Conservation (phyloP, 2,797 vertebrate species). For the Crenuchus spilurus region DNA sequence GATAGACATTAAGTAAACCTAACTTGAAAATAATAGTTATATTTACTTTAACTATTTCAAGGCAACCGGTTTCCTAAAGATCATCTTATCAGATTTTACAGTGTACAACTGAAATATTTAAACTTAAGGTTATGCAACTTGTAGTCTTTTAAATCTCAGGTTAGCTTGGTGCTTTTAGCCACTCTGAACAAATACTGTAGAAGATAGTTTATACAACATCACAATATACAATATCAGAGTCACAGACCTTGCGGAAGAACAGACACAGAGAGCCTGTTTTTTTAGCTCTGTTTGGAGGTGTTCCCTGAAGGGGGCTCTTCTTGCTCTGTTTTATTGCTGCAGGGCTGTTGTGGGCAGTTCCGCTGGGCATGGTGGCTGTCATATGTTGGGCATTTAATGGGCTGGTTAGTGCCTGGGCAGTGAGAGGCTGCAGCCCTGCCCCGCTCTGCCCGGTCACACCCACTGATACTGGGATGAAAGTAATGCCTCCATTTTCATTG, state of each 20-base stretch:
- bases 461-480: conserved; percentile 83
- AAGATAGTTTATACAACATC: not conserved
- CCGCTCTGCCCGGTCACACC: conserved; percentile 77
- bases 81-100: no score
- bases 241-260: conserved; percentile 95
- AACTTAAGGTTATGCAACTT: not conserved
- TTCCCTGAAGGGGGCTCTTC: conserved; percentile 66
- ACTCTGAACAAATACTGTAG: not conserved
- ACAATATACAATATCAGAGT: not conserved
- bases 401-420: conserved; percentile 80
- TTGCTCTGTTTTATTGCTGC: conserved; percentile 67
- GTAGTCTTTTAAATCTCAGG: not conserved
- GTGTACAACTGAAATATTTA: no score
- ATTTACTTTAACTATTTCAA: no score
- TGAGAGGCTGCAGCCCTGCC: conserved; percentile 70
- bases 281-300: conserved; percentile 70
- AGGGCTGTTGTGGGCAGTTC: conserved; percentile 69
- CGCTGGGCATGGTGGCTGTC: conserved; percentile 47
- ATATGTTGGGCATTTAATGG: conserved; percentile 76
- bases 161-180: not conserved
- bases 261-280: conserved; percentile 91
- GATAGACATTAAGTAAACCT: no score
- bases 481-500: conserved; percentile 79
- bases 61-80: no score
- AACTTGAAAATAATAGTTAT: no score